A percentile compares a stretch with the other conserved stretches of the same genome.
Conservation (phyloP, 2,113 vertebrate genomes). For the Odocoileus hemionus region DNA sequence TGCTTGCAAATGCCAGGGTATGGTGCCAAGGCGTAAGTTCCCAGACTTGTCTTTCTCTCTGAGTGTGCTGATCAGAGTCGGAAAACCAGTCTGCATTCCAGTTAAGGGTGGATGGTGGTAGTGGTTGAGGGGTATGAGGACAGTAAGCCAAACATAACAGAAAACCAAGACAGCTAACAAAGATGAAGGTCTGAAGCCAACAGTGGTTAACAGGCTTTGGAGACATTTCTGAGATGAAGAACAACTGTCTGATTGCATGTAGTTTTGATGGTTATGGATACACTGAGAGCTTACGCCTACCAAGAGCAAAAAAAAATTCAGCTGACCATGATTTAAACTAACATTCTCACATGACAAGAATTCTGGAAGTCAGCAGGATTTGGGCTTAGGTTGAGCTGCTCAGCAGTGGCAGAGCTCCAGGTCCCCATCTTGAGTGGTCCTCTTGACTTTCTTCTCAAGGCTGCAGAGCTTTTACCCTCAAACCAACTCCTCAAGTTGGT, state of each 20-base stretch:
- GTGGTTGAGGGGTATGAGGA: neutral
- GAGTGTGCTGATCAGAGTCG: neutral
- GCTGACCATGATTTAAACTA: slow-evolving; percentile 4
- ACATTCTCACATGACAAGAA: slow-evolving; percentile 10
- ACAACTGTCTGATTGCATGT: neutral
- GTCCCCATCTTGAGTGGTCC: rapidly evolving
- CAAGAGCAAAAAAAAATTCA: neutral
- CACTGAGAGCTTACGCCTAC: neutral
- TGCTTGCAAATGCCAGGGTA: neutral
- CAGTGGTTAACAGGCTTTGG: neutral
- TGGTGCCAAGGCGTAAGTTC: neutral
- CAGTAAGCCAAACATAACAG: slow-evolving; percentile 35
- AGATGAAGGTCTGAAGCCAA: neutral
- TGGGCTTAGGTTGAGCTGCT: neutral
- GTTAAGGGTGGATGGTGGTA: neutral
- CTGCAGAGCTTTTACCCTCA: neutral
- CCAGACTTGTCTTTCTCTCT: neutral
- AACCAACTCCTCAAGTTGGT: neutral
- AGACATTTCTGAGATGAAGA: neutral
- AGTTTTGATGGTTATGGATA: neutral
- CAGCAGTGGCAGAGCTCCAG: neutral
- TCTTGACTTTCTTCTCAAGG: neutral
- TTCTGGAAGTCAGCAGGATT: neutral
- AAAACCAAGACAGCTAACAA: neutral
- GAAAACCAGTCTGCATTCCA: slow-evolving; percentile 22